phyloP scores from a whole-genome alignment of 2,888 invertebrate species.

The Lacanobia oleracea region DNA sequence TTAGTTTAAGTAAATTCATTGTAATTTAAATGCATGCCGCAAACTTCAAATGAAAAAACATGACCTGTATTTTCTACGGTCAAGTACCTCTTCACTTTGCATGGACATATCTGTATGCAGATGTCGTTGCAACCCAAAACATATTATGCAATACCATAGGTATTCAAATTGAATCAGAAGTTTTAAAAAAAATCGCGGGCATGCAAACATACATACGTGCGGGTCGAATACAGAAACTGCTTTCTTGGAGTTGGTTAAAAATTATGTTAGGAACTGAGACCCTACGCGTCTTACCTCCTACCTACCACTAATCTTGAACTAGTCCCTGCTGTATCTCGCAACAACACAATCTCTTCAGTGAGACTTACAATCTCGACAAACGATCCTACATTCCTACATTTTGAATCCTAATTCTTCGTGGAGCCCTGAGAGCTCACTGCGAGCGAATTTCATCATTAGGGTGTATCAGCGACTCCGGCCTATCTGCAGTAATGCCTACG shows the following conservation, averaged over 20 bases:
- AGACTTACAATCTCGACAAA: conserved; percentile 24
- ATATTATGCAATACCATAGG: neutral
- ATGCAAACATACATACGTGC: no score
- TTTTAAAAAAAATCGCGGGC: no score
- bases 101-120: neutral
- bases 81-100: neutral
- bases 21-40: neutral
- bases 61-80: neutral
- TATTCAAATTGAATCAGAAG: no score
- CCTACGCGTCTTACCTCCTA: neutral
- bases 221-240: no score
- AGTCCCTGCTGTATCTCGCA: neutral
- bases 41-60: neutral
- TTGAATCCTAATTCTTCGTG: conserved; percentile 35
- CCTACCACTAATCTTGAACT: neutral
- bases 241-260: no score
- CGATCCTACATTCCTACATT: conserved; percentile 31
- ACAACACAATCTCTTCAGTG: conserved; percentile 8
- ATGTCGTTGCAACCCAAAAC: neutral
- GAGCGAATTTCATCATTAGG: conserved; percentile 21
- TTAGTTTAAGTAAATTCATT: conserved; percentile 5
- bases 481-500: conserved; percentile 17
- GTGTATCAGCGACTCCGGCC: conserved; percentile 25
- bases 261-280: neutral
- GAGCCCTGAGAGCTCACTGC: conserved; percentile 10